Percentiles rank a stretch among this genome's conserved stretches.
Conservation (phyloP, 2,797 vertebrate genomes). For the Enteromius mattozi region DNA sequence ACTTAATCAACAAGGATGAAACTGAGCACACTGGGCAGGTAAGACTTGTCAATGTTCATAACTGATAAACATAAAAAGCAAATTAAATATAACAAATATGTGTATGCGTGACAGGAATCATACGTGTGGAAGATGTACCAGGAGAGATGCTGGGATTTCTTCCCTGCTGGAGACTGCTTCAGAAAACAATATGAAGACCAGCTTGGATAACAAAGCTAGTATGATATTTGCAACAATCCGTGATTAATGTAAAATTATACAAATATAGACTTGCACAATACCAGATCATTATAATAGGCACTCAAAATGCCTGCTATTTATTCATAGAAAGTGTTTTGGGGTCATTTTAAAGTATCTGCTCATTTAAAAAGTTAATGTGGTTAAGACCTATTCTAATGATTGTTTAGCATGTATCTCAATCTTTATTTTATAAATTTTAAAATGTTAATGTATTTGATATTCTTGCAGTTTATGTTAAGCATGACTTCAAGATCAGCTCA, state of each 20-base stretch:
- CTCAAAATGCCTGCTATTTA: constrained; percentile 3
- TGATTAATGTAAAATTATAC: neutral
- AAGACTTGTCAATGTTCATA: constrained; percentile 51
- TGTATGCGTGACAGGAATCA: constrained; percentile 80
- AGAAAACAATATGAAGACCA: constrained; percentile 95
- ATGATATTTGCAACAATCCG: neutral
- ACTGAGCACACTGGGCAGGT: constrained; percentile 96
- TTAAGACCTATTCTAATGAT: neutral
- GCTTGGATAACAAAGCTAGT: constrained; percentile 74
- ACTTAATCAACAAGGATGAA: constrained; percentile 95
- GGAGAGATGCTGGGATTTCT: constrained; percentile 94
- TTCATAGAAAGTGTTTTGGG: neutral
- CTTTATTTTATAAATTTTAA: neutral
- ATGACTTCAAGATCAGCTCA: neutral
- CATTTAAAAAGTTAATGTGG: neutral
- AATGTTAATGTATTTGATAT: neutral
- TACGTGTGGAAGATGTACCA: constrained; percentile 99
- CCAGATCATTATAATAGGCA: neutral
- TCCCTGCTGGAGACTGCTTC: constrained; percentile 93
- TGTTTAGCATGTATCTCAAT: neutral
- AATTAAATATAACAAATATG: neutral
- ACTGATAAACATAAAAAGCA: neutral
- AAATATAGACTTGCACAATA: neutral
- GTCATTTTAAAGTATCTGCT: neutral
- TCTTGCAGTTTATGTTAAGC: neutral